A percentile compares a stretch with the other conserved stretches of the same genome.
phyloP scores from a whole-genome alignment of 2,113 vertebrate genomes.

The Otus sunia region DNA sequence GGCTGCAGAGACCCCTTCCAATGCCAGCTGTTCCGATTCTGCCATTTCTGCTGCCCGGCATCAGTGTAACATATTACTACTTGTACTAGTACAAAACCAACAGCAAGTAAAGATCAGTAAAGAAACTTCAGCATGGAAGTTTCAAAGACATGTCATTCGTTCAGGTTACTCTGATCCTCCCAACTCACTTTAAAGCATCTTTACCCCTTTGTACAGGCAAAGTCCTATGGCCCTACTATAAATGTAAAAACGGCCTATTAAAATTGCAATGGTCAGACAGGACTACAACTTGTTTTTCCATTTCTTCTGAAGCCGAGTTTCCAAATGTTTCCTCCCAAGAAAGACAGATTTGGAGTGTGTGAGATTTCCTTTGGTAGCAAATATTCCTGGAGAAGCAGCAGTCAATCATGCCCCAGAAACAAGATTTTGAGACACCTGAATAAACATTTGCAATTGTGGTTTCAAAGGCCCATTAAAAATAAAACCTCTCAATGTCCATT shows the following conservation, averaged over 20 bases:
- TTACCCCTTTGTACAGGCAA: not conserved
- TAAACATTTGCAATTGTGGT: conserved; percentile 10
- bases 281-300: not conserved
- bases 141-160: not conserved
- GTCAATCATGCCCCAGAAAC: not conserved
- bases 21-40: not conserved
- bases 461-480: conserved; percentile 8
- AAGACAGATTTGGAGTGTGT: not conserved
- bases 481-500: not conserved
- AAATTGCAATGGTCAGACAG: not conserved
- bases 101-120: not conserved
- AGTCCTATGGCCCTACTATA: not conserved
- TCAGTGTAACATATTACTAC: not conserved
- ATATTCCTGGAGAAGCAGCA: not conserved
- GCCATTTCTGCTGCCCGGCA: not conserved
- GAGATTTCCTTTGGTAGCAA: not conserved
- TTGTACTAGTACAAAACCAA: not conserved
- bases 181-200: not conserved
- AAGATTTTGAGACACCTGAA: conserved; percentile 27
- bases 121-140: not conserved
- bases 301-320: not conserved
- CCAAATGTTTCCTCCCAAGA: not conserved
- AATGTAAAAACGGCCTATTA: not conserved
- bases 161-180: not conserved
- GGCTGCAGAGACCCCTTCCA: not conserved